Conservation (phyloP, 1,140 invertebrate species). For the Drosophila repleta region DNA sequence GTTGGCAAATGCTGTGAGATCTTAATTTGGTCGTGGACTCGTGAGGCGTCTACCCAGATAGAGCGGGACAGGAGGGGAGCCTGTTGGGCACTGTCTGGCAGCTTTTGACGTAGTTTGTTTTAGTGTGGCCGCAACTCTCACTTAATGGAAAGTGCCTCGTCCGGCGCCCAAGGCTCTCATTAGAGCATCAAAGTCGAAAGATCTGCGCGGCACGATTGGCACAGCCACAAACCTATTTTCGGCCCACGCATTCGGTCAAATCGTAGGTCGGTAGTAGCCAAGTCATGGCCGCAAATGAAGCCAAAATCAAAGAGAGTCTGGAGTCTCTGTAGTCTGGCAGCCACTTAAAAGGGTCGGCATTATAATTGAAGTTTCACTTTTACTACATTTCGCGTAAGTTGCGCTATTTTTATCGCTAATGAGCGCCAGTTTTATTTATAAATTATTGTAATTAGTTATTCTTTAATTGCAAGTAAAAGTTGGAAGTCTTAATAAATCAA, state of each 20-base stretch:
- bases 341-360: slow-evolving; percentile 7
- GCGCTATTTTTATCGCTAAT: slow-evolving; percentile 18
- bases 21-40: slow-evolving; percentile 77
- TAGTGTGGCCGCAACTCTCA: slow-evolving; percentile 24
- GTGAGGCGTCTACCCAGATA: slow-evolving; percentile 18
- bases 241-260: slow-evolving; percentile 29
- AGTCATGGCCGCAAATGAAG: slow-evolving; percentile 75
- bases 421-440: slow-evolving; percentile 34
- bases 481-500: slow-evolving; percentile 70
- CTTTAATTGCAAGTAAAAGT: slow-evolving; percentile 74
- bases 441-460: slow-evolving; percentile 68
- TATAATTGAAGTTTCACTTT: slow-evolving; percentile 19
- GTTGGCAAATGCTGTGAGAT: slow-evolving; percentile 78
- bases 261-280: slow-evolving; percentile 24
- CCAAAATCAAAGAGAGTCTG: background rate
- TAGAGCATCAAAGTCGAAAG: slow-evolving; percentile 47
- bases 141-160: slow-evolving; percentile 32
- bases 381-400: slow-evolving; percentile 12
- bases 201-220: slow-evolving; percentile 53
- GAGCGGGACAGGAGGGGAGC: slow-evolving; percentile 7
- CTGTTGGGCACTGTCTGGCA: slow-evolving; percentile 25
- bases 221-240: slow-evolving; percentile 3
- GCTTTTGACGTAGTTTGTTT: slow-evolving; percentile 77
- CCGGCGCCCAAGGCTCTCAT: slow-evolving; percentile 14
- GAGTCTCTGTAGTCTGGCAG: background rate